Conservation (phyloP, 2,888 invertebrate genomes). For the Carterocephalus palaemon region DNA sequence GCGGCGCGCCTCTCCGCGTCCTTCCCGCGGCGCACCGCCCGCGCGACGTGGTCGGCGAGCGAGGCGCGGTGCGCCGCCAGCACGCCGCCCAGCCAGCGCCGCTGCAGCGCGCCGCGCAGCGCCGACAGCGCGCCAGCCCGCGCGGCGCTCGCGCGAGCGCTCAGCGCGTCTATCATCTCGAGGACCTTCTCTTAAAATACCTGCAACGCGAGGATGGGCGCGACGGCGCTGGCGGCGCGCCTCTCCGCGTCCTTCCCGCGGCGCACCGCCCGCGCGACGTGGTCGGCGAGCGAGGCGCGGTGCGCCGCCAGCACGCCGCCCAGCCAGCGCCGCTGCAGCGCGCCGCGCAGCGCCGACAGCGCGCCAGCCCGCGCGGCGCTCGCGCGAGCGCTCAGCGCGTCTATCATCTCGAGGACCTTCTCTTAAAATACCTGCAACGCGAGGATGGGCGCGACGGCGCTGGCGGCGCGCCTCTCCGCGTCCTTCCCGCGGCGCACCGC, state of each 20-base stretch:
- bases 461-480: conserved; percentile 89
- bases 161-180: no score
- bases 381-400: conserved; percentile 93
- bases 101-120: no score
- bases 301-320: conserved; percentile 87
- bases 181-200: no score
- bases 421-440: conserved; percentile 84
- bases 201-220: conserved; percentile 90
- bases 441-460: conserved; percentile 87
- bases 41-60: no score
- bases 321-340: conserved; percentile 87
- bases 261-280: conserved; percentile 88
- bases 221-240: conserved; percentile 88
- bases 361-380: conserved; percentile 88
- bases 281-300: conserved; percentile 88
- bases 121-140: no score
- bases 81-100: no score
- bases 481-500: conserved; percentile 90
- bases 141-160: no score
- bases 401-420: conserved; percentile 63
- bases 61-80: no score
- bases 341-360: conserved; percentile 84
- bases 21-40: no score
- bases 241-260: conserved; percentile 91
- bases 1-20: no score